Evolutionary conservation across 2,888 invertebrate species (phyloP), one percentile per base, ranked within the genome.

Genomic region (Drosophila recens): DNA sequence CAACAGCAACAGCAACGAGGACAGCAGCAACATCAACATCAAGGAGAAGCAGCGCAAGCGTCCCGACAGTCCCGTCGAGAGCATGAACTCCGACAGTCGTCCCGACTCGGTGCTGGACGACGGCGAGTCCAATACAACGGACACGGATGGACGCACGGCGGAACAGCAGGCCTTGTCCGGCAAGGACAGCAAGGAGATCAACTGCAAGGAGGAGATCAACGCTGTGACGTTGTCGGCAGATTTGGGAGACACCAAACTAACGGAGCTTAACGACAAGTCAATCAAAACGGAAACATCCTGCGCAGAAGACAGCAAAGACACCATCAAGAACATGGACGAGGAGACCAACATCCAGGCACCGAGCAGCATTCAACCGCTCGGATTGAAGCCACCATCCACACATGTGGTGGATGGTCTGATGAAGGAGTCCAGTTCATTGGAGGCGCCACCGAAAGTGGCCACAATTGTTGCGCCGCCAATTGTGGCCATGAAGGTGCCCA

Each of bases 11-110:
- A 67, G 70, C 66, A 72, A 69, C 63, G 75, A 90, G 33, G 87
- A 90, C 27, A 17, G 17, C 17, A 1, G 17, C 17, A 94, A 94
- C 38, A 75, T 68, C 17, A 94, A 94, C 38, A 75, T 68, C 38
- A 94, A 94, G 77, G 94, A 94, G 61, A 94, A 94, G 80, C 92
- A 94, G 77, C 92, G 94, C 40, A 93, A 93, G 71, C 90, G 93
- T 20, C 90, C 93, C 34, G 93, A 93, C 72, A 97, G 97, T 93
- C 97, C 97, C 13, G 95, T 96, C 45, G 96, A 96, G 90, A 97
- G 97, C 90, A 94, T 97, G 70, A 97, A 97, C 49, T 96, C 97
- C 74, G 97, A 97, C 90, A 97, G 97, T 87, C 90, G 93, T 13
- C 93, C 93, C 4, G 97, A 96, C 87, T 96, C 97, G 45, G 95